phyloP scores from a whole-genome alignment of 2,888 invertebrate genomes.

The Podotricha telesiphe region DNA sequence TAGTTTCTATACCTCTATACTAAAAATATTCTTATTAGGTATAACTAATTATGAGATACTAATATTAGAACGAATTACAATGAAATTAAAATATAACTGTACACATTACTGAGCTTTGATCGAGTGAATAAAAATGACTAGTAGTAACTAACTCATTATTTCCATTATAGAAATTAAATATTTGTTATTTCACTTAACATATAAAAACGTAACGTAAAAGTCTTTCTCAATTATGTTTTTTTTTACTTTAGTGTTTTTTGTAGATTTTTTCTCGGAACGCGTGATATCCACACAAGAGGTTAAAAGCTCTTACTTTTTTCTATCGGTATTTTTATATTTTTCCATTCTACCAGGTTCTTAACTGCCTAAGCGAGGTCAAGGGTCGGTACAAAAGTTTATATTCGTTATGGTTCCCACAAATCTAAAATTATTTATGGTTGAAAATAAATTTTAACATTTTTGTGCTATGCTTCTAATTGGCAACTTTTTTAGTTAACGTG shows the following conservation, averaged over 20 bases:
- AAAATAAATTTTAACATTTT: constrained; percentile 51
- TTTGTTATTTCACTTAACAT: background rate
- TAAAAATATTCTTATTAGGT: too few species aligned
- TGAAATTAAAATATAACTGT: too few species aligned
- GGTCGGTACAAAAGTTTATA: constrained; percentile 57
- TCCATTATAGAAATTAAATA: background rate
- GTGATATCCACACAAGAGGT: constrained; percentile 78
- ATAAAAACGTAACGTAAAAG: background rate
- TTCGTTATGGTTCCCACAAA: constrained; percentile 52
- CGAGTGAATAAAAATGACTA: background rate
- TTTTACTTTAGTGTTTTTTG: constrained; percentile 10
- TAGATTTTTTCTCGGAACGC: constrained; percentile 5
- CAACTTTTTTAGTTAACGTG: constrained; percentile 42
- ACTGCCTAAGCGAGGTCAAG: constrained; percentile 61
- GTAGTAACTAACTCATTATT: background rate
- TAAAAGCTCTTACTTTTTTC: constrained; percentile 75
- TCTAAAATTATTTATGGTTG: constrained; percentile 51
- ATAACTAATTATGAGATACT: too few species aligned
- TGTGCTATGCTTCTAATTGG: constrained; percentile 54
- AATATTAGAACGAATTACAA: too few species aligned
- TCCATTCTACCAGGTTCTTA: constrained; percentile 57
- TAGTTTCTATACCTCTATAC: too few species aligned
- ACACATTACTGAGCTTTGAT: too few species aligned
- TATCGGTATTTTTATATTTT: constrained; percentile 64
- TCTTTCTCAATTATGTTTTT: constrained; percentile 1